A percentile compares a stretch with the other conserved stretches of the same genome.
Evolutionary conservation across 2,113 vertebrate species (phyloP).

Genomic region (Epinephelus cyanopodus): DNA sequence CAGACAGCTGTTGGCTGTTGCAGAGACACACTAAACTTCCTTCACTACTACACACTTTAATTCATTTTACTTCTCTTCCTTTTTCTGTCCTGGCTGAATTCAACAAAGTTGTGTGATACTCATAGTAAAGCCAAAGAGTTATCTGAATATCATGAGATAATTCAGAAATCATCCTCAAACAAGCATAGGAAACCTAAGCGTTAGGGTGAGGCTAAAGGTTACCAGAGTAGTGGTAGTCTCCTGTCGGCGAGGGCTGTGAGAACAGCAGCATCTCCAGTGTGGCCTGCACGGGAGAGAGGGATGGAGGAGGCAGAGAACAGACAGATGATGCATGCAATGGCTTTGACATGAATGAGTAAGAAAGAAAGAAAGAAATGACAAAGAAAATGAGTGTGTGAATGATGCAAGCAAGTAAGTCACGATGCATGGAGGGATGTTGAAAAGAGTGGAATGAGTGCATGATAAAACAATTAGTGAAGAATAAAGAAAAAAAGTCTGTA

Average conservation of each 20-base stretch:
- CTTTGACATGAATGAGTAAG: not conserved
- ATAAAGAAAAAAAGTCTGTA: not conserved
- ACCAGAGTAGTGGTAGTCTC: slow-evolving; percentile 86
- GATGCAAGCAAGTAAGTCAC: not conserved
- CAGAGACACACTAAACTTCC: not conserved
- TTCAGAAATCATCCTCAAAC: not conserved
- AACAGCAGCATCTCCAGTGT: slow-evolving; percentile 84
- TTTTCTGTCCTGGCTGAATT: not conserved
- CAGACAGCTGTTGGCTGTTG: not conserved
- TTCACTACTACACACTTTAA: not conserved
- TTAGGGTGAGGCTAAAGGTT: slow-evolving; percentile 39
- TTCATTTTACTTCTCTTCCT: not conserved
- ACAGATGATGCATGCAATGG: slow-evolving; percentile 36
- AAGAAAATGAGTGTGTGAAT: not conserved
- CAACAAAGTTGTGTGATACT: not conserved
- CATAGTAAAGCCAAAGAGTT: not conserved
- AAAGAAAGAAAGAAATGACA: not conserved
- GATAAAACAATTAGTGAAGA: not conserved
- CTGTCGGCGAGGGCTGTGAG: slow-evolving; percentile 68
- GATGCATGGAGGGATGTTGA: not conserved
- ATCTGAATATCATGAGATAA: not conserved
- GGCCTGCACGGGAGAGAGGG: slow-evolving; percentile 69
- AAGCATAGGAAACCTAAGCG: not conserved
- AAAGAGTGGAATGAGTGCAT: not conserved
- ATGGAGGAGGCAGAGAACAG: not conserved